Base-by-base conservation (phyloP, 2,113 vertebrate species). In the Abramis brama region DNA sequence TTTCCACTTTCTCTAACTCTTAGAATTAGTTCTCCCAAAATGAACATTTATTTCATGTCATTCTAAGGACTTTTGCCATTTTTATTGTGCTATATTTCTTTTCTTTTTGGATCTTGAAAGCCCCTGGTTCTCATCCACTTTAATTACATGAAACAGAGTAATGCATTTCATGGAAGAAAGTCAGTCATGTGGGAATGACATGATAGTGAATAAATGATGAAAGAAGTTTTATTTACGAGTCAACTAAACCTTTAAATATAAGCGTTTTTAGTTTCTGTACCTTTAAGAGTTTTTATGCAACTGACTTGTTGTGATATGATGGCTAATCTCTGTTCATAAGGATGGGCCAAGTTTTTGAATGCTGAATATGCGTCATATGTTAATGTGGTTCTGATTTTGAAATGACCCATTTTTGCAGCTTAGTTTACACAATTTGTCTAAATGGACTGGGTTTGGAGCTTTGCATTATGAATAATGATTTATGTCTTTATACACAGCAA, bases 391-490 rank as follows among this genome's bases (percentile, higher is more conserved):
- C 36, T 73, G 70, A 45, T 47, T 75, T 50, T 43, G n/a, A 43
- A 75, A 75, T 75, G 43, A 75, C 39, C 73, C 73, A 75, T 75
- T 47, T 75, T 50, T 75, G 19, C 12, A 50, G 73, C n/a, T 75
- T 75, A 27, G 73, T 75, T 45, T 75, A 13, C 23, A 75, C 25
- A 75, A 75, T 47, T 47, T 11, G n/a, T 50, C 43, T 47, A 23
- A 47, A 50, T 75, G 43, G 43, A 47, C 43, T 75, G 73, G n/a
- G 12, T n/a, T 75, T 45, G 23, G 39, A 47, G 23, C 6, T 50
- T 50, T 75, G 39, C 23, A 75, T 75, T 75, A n/a, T 75, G 23
- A 25, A 75, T 75, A 50, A 74, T 50, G n/a, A 13, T 8, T 13
- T 25, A 25, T 75, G 43, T 50, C 43, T 73, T 12, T 73, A 43